Conservation (phyloP, 1,140 invertebrate genomes). For the Drosophila bocqueti region DNA sequence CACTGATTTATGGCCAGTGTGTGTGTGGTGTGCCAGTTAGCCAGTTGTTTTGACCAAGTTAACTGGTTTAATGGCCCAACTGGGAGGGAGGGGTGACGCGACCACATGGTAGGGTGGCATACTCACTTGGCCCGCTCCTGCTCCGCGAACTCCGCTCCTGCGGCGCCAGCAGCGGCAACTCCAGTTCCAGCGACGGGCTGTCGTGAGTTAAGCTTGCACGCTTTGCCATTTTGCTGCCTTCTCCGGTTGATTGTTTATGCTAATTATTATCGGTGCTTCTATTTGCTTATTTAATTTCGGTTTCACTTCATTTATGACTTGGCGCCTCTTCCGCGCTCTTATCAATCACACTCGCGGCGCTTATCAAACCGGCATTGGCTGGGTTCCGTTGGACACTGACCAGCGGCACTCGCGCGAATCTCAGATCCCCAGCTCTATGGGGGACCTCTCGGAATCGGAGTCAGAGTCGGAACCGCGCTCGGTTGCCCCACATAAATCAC, state of each 20-base stretch:
- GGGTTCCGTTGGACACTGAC: conserved; percentile 16
- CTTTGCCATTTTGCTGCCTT: conserved; percentile 47
- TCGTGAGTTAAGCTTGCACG: conserved; percentile 52
- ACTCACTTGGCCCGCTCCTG: conserved; percentile 67
- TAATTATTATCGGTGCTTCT: conserved; percentile 53
- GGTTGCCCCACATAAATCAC: conserved; percentile 72
- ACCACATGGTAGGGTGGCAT: conserved; percentile 19
- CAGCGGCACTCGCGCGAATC: conserved; percentile 1
- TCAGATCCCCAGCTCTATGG: background rate
- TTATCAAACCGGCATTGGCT: conserved; percentile 59
- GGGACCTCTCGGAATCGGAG: conserved; percentile 27
- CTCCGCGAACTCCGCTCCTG: conserved; percentile 57
- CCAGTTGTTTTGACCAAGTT: conserved; percentile 73
- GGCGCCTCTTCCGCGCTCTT: conserved; percentile 56
- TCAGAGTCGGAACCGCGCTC: conserved; percentile 30
- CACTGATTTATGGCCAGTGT: conserved; percentile 73
- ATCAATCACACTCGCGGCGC: conserved; percentile 49
- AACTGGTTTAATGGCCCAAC: conserved; percentile 73
- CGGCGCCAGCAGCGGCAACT: conserved; percentile 56
- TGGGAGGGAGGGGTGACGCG: conserved; percentile 2
- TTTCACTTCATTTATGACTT: conserved; percentile 59
- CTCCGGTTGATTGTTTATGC: conserved; percentile 28
- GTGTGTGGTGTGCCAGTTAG: conserved; percentile 58
- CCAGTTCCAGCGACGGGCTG: conserved; percentile 47
- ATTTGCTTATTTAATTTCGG: conserved; percentile 15